Conservation (phyloP, 2,888 invertebrate species). For the Ichneumoninae sp. region DNA sequence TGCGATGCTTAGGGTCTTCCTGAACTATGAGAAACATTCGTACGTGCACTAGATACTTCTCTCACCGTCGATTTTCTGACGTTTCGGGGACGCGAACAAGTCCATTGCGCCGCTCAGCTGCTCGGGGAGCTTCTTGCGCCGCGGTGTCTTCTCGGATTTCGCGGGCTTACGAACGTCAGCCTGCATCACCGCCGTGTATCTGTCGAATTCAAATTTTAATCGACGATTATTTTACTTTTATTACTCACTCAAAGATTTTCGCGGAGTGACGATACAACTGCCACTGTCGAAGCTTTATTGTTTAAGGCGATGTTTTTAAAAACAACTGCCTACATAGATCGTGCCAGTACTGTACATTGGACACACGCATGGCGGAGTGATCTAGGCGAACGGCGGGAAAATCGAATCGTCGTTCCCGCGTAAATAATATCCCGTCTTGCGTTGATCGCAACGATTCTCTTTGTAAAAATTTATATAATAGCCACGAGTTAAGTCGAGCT, state of each 20-base stretch:
- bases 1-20: constrained; percentile 53
- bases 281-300: constrained; percentile 55
- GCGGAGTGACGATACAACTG: background rate
- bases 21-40: constrained; percentile 67
- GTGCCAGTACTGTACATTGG: constrained; percentile 59
- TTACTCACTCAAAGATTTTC: background rate
- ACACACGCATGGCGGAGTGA: constrained; percentile 65
- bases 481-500: background rate
- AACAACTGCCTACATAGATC: constrained; percentile 73
- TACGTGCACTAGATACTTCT: constrained; percentile 65
- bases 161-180: constrained; percentile 78
- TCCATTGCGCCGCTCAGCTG: constrained; percentile 81
- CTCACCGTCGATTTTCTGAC: constrained; percentile 83
- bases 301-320: constrained; percentile 74
- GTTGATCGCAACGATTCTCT: background rate
- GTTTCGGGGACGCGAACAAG: constrained; percentile 81
- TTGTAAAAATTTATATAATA: background rate
- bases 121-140: constrained; percentile 77
- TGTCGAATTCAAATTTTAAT: background rate
- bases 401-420: constrained; percentile 52
- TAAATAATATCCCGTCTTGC: background rate
- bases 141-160: constrained; percentile 77
- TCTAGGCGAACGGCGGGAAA: constrained; percentile 63
- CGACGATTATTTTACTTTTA: background rate
- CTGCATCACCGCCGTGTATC: constrained; percentile 66